Conservation (phyloP, 1,140 invertebrate genomes). For the Bombus pyrosoma region DNA sequence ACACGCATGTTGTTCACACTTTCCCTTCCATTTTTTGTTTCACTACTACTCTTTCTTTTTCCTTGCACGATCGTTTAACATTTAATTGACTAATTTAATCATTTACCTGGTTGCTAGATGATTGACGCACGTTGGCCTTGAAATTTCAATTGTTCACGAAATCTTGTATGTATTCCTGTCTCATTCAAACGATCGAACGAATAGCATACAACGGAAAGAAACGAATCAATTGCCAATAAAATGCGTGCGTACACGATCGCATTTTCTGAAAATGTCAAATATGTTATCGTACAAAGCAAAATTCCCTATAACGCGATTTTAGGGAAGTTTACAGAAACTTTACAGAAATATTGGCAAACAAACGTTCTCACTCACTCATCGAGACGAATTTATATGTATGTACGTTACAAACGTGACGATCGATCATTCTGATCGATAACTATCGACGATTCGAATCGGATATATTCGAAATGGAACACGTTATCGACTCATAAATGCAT, state of each 20-base stretch:
- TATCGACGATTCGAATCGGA: neutral
- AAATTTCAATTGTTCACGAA: constrained; percentile 13
- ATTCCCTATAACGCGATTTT: neutral
- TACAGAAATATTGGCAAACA: neutral
- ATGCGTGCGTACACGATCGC: neutral
- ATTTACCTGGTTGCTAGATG: constrained; percentile 28
- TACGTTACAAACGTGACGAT: neutral
- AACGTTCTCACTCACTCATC: constrained; percentile 1
- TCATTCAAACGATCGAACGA: constrained; percentile 12
- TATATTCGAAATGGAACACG: neutral
- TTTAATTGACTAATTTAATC: constrained; percentile 72
- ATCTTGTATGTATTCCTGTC: neutral
- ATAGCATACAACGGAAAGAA: neutral
- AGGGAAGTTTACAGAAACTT: neutral
- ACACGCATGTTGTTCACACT: constrained; percentile 28
- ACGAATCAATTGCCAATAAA: neutral
- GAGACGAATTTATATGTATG: too few relatives aligned
- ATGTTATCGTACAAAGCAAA: constrained; percentile 4
- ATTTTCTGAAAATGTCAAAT: neutral
- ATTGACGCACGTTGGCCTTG: constrained; percentile 29
- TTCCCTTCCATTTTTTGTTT: neutral
- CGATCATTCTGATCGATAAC: neutral
- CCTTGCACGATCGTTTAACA: constrained; percentile 30
- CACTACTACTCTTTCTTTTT: neutral
- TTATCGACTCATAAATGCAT: constrained; percentile 59